A percentile compares a stretch with the other conserved stretches of the same genome.
These are phyloP conservation scores for Symphodus melops DNA, from an alignment of 2,113 vertebrate genomes.

Conservation along the genomic window DNA sequence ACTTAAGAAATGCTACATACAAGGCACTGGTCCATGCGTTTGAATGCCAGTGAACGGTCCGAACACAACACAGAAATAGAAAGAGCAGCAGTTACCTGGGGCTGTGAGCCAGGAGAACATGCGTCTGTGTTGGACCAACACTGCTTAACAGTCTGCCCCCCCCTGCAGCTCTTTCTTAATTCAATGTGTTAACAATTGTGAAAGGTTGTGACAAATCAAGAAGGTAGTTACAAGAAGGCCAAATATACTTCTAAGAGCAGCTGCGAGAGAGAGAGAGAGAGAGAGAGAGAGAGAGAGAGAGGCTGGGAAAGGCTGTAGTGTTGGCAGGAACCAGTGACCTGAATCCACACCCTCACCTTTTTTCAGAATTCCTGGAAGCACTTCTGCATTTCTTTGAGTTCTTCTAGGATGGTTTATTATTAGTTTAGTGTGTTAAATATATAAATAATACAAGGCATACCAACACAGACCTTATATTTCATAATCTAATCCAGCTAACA, in stretches of 20 bases:
- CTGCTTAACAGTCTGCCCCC: conserved; percentile 15
- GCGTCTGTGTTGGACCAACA: conserved; percentile 20
- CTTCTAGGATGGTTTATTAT: conserved; percentile 11
- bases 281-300: neutral
- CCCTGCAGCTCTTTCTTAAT: conserved; percentile 48
- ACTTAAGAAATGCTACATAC: neutral
- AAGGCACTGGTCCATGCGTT: neutral
- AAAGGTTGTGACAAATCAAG: conserved; percentile 48
- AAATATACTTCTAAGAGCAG: neutral
- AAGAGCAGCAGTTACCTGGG: conserved; percentile 3
- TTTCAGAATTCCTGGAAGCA: conserved; percentile 19
- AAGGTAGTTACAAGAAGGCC: too few species aligned
- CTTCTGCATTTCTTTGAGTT: neutral
- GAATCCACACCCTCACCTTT: neutral
- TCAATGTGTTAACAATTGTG: conserved; percentile 54
- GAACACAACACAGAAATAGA: neutral
- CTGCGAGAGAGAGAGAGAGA: too few species aligned
- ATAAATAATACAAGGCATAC: conserved; percentile 11
- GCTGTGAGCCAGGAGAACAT: conserved; percentile 14
- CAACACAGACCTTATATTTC: neutral
- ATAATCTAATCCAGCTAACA: neutral
- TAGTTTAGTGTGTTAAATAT: neutral
- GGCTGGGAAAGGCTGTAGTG: neutral
- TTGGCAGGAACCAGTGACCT: neutral
- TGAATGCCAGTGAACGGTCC: neutral